Conservation (phyloP, 2,113 vertebrate species). For the Struthidea cinerea region DNA sequence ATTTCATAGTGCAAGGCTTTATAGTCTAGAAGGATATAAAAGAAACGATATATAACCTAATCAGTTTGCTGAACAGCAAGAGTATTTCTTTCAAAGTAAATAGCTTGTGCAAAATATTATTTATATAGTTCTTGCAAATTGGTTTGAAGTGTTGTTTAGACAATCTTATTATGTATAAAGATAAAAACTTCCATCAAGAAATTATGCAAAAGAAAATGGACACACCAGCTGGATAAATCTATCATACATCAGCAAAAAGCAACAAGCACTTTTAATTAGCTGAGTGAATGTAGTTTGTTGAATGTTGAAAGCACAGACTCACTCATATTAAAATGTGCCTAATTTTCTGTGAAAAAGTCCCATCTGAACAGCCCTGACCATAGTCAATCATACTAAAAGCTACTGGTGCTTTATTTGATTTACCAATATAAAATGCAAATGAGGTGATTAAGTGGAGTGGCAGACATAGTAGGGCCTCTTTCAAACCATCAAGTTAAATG, state of each 20-base stretch:
- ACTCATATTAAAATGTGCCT: slow-evolving; percentile 97
- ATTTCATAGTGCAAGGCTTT: not conserved
- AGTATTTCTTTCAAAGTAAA: slow-evolving; percentile 43
- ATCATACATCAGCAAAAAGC: slow-evolving; percentile 80
- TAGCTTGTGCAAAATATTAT: slow-evolving; percentile 67
- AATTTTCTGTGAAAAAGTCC: slow-evolving; percentile 98
- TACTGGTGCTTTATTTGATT: slow-evolving; percentile 99
- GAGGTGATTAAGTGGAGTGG: slow-evolving; percentile 99
- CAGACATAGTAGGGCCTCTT: slow-evolving; percentile 90
- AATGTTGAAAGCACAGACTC: slow-evolving; percentile 84
- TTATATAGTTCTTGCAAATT: slow-evolving; percentile 67
- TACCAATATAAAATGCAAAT: slow-evolving; percentile 99
- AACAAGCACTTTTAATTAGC: slow-evolving; percentile 98
- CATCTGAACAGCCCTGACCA: slow-evolving; percentile 93
- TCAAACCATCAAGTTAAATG: slow-evolving; percentile 99
- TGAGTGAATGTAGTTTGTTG: slow-evolving; percentile 96
- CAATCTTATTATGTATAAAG: slow-evolving; percentile 77
- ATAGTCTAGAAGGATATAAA: not conserved
- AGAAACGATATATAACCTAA: not conserved
- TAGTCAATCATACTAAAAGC: slow-evolving; percentile 99
- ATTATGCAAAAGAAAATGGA: slow-evolving; percentile 79
- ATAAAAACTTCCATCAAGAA: slow-evolving; percentile 81
- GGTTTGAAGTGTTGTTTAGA: slow-evolving; percentile 72
- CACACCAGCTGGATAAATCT: slow-evolving; percentile 92
- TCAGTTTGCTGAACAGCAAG: slow-evolving; percentile 9